These are phyloP conservation scores for Triplophysa siluroides DNA, from an alignment of 2,113 vertebrate species.

Conservation along the genomic window DNA sequence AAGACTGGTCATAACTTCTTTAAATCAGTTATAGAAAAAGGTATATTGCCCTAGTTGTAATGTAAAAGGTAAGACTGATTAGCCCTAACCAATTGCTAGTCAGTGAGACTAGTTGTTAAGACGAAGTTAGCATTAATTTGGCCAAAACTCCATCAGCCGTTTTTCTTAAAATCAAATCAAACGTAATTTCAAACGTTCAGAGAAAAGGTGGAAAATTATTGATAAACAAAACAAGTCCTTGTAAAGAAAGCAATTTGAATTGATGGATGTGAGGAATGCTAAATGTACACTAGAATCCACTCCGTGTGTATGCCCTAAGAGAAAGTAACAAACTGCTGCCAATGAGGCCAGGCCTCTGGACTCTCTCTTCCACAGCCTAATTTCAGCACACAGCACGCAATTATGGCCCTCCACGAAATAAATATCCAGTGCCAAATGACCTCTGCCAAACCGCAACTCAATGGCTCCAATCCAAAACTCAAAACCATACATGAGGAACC, in stretches of 20 bases:
- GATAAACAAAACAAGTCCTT: not conserved
- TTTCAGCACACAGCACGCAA: slow-evolving; percentile 45
- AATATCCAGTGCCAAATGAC: slow-evolving; percentile 28
- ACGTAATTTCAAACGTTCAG: not conserved
- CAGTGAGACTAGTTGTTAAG: too few species aligned
- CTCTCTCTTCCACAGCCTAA: slow-evolving; percentile 26
- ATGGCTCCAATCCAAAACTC: slow-evolving; percentile 20
- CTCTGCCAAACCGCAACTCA: slow-evolving; percentile 41
- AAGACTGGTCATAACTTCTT: too few species aligned
- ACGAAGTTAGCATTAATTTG: too few species aligned
- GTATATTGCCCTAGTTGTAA: too few species aligned
- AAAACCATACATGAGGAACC: slow-evolving; percentile 21
- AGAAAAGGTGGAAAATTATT: not conserved
- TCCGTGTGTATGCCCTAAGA: slow-evolving; percentile 9
- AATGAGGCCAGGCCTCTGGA: slow-evolving; percentile 27
- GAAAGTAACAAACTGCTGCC: slow-evolving; percentile 10
- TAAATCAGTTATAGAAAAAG: too few species aligned
- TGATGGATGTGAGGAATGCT: too few species aligned
- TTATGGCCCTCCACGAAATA: slow-evolving; percentile 45
- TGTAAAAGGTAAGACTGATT: too few species aligned
- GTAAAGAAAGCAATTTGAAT: not conserved
- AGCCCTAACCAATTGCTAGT: too few species aligned
- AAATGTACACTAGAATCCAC: too few species aligned
- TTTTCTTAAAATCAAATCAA: too few species aligned
- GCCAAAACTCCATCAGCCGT: too few species aligned